These are phyloP conservation scores for Eumacrocentrus americanus DNA, from an alignment of 2,888 invertebrate genomes.

Conservation along the genomic window DNA sequence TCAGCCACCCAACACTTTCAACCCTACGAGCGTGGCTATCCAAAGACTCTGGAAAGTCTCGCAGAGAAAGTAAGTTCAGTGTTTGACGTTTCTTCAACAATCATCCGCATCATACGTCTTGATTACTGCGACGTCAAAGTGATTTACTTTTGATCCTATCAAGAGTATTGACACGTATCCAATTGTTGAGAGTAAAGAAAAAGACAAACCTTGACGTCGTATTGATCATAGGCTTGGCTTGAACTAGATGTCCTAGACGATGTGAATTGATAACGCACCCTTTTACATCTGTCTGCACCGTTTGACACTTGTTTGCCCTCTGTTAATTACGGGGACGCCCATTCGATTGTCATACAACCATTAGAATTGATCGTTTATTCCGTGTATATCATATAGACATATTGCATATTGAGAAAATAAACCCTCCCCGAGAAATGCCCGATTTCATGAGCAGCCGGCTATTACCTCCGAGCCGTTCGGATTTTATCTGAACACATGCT, in stretches of 20 bases:
- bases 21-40: slow-evolving; percentile 84
- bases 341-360: slow-evolving; percentile 12
- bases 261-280: slow-evolving; percentile 57
- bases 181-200: neutral
- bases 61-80: slow-evolving; percentile 75
- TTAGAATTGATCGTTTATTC: neutral
- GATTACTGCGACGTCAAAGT: slow-evolving; percentile 21
- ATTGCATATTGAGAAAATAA: slow-evolving; percentile 26
- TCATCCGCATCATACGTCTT: slow-evolving; percentile 14
- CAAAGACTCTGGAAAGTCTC: slow-evolving; percentile 87
- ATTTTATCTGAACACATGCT: slow-evolving; percentile 29
- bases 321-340: slow-evolving; percentile 32
- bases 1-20: slow-evolving; percentile 81
- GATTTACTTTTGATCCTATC: neutral
- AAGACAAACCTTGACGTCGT: slow-evolving; percentile 20
- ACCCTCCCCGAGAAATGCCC: slow-evolving; percentile 23
- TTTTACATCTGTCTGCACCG: slow-evolving; percentile 59
- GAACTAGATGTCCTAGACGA: slow-evolving; percentile 59
- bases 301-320: slow-evolving; percentile 54
- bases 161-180: neutral
- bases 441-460: slow-evolving; percentile 31
- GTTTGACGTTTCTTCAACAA: neutral
- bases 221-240: slow-evolving; percentile 33
- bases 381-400: slow-evolving; percentile 6
- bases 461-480: slow-evolving; percentile 34